Base-by-base conservation (phyloP, 2,888 invertebrate species). In the Drosophila nigricruria region DNA sequence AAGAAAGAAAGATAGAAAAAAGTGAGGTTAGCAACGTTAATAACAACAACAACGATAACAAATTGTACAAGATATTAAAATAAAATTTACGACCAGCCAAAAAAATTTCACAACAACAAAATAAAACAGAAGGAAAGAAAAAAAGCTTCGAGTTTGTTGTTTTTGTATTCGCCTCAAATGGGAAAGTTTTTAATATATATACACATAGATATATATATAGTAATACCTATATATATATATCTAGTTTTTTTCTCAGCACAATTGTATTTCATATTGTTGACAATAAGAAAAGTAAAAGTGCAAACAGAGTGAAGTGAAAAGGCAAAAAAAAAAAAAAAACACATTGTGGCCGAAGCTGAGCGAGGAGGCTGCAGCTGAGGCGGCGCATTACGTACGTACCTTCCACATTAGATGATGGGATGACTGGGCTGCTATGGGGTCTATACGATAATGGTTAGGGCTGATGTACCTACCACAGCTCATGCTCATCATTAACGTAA, bases 31-130 rank as follows among this genome's bases (percentile, higher is more conserved):
- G 47, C 47, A 53, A 53, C 16, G 45, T 66, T 53, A 70, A 71
- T 52, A 52, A 57, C 57, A 70, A 70, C 54, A 53, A 47, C 20
- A 67, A 70, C 49, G 59, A 27, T 62, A 34, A 70, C 14, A 59
- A 79, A 79, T 70, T 71, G 70, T 65, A 61, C 61, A 67, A 70
- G 69, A 81, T 82, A 83, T 86, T 82, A 72, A 79, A 82, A 86
- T 69, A 73, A 79, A 86, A 79, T 86, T 86, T 81, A 81, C 81
- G 77, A 75, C 49, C 63, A 59, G 61, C 63, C 64, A 23, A 56
- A 65, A 65, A 65, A 70, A 77, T 73, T 78, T 73, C 78, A 79
- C 71, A 74, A 68, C 59, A 57, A 54, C 25, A 53, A 16, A n/a
- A n/a, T n/a, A 34, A 14, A 60, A 69, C 38, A 34, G 38, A 49